These are phyloP conservation scores for Ploceus nigricollis DNA, from an alignment of 2,113 vertebrate genomes.

Conservation along the genomic window DNA sequence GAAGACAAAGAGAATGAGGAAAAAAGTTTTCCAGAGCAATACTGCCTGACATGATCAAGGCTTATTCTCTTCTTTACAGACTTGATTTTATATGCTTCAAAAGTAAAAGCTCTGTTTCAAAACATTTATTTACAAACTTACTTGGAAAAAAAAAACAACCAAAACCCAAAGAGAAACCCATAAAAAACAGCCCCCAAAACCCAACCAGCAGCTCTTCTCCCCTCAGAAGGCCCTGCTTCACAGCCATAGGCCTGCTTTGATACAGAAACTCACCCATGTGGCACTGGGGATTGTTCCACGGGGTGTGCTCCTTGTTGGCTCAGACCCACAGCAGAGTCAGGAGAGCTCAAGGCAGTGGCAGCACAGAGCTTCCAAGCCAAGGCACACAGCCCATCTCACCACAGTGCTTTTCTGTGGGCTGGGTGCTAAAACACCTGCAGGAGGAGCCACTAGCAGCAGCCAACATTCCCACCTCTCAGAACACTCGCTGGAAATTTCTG, in stretches of 20 bases:
- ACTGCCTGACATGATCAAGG: not conserved
- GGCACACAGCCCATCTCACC: rapidly evolving
- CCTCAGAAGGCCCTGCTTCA: not conserved
- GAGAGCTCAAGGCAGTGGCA: not conserved
- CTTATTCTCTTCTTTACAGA: not conserved
- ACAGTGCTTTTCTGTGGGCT: not conserved
- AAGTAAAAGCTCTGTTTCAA: not conserved
- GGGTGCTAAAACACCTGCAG: not conserved
- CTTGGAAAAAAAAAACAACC: not conserved
- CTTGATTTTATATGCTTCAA: not conserved
- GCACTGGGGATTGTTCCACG: rapidly evolving
- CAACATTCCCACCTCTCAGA: not conserved
- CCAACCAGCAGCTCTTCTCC: not conserved
- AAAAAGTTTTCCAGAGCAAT: not conserved
- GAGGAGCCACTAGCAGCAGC: not conserved
- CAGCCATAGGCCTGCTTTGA: not conserved
- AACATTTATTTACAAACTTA: not conserved
- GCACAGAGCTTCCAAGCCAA: not conserved
- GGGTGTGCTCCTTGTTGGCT: not conserved
- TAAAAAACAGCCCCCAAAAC: not conserved
- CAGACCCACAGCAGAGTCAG: not conserved
- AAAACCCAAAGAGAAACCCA: not conserved
- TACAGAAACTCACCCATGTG: not conserved
- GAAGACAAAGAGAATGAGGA: not conserved
- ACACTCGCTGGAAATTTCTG: not conserved